Base-by-base conservation (phyloP, 2,888 invertebrate species). In the Entomobrya proxima region DNA sequence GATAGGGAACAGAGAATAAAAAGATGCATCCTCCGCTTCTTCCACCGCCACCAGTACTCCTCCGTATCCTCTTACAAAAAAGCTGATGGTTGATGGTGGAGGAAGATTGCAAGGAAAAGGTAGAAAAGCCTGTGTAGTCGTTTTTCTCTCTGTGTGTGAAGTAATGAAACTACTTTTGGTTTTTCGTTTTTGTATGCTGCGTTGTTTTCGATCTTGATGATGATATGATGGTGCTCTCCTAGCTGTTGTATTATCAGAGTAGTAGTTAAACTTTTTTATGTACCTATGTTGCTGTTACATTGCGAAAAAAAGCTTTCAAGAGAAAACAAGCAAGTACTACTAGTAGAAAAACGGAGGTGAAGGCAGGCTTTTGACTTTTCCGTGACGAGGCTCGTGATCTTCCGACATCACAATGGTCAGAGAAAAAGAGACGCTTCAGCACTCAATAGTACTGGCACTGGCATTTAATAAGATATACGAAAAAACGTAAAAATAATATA, bases 291-390 rank as follows among this genome's bases (percentile, higher is more conserved):
- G 13, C 18, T 35, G 61, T 11, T 61, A n/a, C 35, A 35, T 35
- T 1, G 61, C 61, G 40, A 75, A 77, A 78, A 61, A 58, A 64
- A 61, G 27, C 11, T 52, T 30, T 58, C 30, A 61, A 18, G 61
- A 35, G 32, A 35, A 35, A 35, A 35, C 15, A 11, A n/a, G 35
- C 32, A 35, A 30, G 30, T 13, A 35, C 24, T 30, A 30, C 58
- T 58, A n/a, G n/a, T n/a, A n/a, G n/a, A n/a, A n/a, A 67, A 21
- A 32, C 35, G 44, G 64, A 77, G 77, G 77, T 77, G 77, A 77
- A 77, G 77, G 77, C 77, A 77, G 77, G 77, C 77, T 77, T 77
- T 77, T 77, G 77, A 77, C 77, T 77, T 77, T 76, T 77, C 77
- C 77, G 77, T 77, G 61, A 77, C 47, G 61, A 77, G 35, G 64